Evolutionary conservation across 2,797 vertebrate species (phyloP), one percentile per base, ranked within the genome.

Genomic region (Enteromius thamalakanensis): DNA sequence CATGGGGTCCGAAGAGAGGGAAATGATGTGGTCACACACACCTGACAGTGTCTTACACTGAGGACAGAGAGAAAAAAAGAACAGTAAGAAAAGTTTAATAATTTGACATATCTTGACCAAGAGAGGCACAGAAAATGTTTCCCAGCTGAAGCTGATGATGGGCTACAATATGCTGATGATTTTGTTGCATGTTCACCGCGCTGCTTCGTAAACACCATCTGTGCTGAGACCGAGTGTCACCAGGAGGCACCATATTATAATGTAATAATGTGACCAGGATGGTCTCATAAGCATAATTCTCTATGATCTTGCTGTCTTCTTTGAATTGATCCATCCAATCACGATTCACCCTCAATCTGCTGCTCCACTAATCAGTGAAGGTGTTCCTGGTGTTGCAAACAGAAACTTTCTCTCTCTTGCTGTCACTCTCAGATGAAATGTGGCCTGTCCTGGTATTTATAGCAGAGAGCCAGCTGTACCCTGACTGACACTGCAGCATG

Each of bases 1-100:
- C 93, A 98, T 95, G 3, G 98, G 98, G 93, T 99, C 98, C 85
- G 98, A 99, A 58, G 98, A 99, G 88, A 99, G 94, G 0, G 97
- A 98, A 92, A 99, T 99, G 88, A 99, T 99, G 92, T 99, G 98
- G 91, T 99, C 98, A 91, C 98, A 99, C 86, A 98, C 97, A 1
- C 95, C 96, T 75, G 97, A 99, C 84, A 99, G 95, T 79, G 97
- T 99, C 94, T 99, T 99, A 93, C 98, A 99, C 98, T 99, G 90
- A 47, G 42, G 68, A 88, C 84, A 84, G n/a, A 86, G 12, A 88
- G 29, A 26, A 68, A 34, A 34, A 29, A 26, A 51, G 8, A 51
- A 37, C 37, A 15, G 32, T 42, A 21, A 53, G 42, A 47, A 62
- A 55, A 4, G 14, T 67, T 10, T 17, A 17, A 60, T 19, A 7